Conservation (phyloP, 2,797 vertebrate genomes). For the Acrossocheilus wenchowensis region DNA sequence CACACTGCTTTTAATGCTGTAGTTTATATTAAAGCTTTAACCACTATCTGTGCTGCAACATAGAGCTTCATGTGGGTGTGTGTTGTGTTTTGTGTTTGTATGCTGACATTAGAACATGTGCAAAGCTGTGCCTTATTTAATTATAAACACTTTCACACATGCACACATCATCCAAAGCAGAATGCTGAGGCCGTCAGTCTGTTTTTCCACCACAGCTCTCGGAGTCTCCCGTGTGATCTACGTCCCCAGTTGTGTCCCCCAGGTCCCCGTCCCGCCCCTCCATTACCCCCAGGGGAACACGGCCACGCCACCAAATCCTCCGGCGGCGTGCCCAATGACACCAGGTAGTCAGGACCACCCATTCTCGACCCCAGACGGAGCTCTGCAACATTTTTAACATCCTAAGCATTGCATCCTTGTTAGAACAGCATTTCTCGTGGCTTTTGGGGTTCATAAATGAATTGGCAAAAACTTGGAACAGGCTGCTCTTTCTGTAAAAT, state of each 20-base stretch:
- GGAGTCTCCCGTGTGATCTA: constrained; percentile 89
- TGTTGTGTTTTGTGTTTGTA: constrained; percentile 34
- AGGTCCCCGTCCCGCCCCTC: constrained; percentile 83
- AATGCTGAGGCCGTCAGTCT: constrained; percentile 69
- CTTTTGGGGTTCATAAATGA: not conserved
- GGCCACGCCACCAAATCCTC: constrained; percentile 81
- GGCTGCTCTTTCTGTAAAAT: not conserved
- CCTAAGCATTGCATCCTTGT: not conserved
- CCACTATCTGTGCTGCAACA: constrained; percentile 7
- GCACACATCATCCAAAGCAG: constrained; percentile 52
- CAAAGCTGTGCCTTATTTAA: constrained; percentile 45
- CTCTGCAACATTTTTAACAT: not conserved
- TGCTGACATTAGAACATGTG: not conserved
- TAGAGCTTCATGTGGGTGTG: constrained; percentile 13
- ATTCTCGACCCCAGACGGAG: constrained; percentile 11
- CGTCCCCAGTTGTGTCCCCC: constrained; percentile 88
- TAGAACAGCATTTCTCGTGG: constrained; percentile 5
- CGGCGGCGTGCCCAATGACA: constrained; percentile 87
- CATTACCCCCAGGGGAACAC: constrained; percentile 82
- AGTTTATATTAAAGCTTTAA: constrained; percentile 30
- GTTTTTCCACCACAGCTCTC: constrained; percentile 88
- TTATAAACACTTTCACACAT: constrained; percentile 44
- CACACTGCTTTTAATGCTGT: constrained; percentile 1
- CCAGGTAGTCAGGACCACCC: constrained; percentile 86
- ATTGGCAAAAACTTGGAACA: not conserved